Conservation (phyloP, 1,140 invertebrate genomes). For the Macrostomum lignano region DNA sequence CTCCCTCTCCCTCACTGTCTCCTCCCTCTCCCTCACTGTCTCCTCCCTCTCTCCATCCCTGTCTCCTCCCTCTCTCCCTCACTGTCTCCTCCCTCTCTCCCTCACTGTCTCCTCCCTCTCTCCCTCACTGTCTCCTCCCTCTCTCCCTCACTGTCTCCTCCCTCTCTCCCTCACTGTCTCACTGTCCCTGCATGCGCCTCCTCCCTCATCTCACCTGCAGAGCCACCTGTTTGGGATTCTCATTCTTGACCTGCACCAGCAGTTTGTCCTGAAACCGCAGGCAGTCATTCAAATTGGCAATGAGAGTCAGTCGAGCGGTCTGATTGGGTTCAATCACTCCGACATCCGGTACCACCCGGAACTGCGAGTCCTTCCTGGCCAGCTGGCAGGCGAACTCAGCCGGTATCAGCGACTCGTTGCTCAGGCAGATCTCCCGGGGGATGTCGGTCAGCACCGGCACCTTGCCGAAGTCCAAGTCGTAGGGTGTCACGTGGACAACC, state of each 20-base stretch:
- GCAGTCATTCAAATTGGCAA: constrained; percentile 19
- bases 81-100: too few species aligned
- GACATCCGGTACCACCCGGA: constrained; percentile 15
- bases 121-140: too few species aligned
- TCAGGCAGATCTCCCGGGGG: constrained; percentile 14
- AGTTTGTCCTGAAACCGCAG: constrained; percentile 25
- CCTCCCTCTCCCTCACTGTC: too few species aligned
- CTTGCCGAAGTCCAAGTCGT: constrained; percentile 19
- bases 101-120: too few species aligned
- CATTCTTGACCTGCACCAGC: constrained; percentile 14
- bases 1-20: too few species aligned
- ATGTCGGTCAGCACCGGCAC: constrained; percentile 19
- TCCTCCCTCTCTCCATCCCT: too few species aligned
- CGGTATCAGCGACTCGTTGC: constrained; percentile 27
- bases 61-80: too few species aligned
- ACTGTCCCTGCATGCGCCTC: too few species aligned
- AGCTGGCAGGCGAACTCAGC: constrained; percentile 11
- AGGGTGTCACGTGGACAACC: constrained; percentile 22
- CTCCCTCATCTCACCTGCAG: too few species aligned
- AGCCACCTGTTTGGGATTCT: not conserved
- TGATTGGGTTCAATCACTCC: constrained; percentile 19
- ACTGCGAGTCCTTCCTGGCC: constrained; percentile 18
- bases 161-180: too few species aligned
- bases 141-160: too few species aligned
- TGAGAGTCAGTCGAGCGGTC: constrained; percentile 13